Conservation (phyloP, 2,888 invertebrate genomes). For the Sphaerophoria rueppellii region DNA sequence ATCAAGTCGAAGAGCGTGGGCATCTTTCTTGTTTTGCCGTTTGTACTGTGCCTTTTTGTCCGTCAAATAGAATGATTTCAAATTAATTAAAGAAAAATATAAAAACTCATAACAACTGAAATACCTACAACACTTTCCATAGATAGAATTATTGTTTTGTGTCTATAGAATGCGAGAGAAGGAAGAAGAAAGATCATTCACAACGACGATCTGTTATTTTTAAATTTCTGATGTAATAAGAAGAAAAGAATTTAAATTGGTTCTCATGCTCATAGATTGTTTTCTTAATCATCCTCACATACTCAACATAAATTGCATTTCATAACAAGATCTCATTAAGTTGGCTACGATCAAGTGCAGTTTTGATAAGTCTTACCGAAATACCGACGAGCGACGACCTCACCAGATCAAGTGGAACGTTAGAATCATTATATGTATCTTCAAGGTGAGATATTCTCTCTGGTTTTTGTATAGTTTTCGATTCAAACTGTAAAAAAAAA, state of each 20-base stretch:
- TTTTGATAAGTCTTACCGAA: constrained; percentile 55
- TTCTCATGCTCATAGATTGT: constrained; percentile 47
- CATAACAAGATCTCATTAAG: constrained; percentile 71
- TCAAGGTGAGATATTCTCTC: constrained; percentile 57
- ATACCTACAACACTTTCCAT: not conserved
- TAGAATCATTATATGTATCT: constrained; percentile 60
- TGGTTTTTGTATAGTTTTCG: constrained; percentile 12
- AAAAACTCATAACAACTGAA: not conserved
- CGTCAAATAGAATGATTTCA: constrained; percentile 35
- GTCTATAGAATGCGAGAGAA: not conserved
- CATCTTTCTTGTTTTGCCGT: constrained; percentile 20
- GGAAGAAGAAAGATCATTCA: not conserved
- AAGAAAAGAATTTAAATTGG: constrained; percentile 47
- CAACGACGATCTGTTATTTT: constrained; percentile 54
- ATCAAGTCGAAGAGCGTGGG: constrained; percentile 58
- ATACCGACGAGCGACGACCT: constrained; percentile 25
- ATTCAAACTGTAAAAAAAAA: constrained; percentile 43
- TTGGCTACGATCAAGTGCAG: constrained; percentile 51
- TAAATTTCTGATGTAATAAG: constrained; percentile 55
- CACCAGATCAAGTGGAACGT: constrained; percentile 66
- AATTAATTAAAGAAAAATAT: constrained; percentile 10
- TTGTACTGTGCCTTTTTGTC: constrained; percentile 5
- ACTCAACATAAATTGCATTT: constrained; percentile 63
- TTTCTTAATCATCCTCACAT: constrained; percentile 65
- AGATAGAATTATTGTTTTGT: not conserved